phyloP scores from a whole-genome alignment of 2,113 vertebrate genomes.

The Sapajus apella region DNA sequence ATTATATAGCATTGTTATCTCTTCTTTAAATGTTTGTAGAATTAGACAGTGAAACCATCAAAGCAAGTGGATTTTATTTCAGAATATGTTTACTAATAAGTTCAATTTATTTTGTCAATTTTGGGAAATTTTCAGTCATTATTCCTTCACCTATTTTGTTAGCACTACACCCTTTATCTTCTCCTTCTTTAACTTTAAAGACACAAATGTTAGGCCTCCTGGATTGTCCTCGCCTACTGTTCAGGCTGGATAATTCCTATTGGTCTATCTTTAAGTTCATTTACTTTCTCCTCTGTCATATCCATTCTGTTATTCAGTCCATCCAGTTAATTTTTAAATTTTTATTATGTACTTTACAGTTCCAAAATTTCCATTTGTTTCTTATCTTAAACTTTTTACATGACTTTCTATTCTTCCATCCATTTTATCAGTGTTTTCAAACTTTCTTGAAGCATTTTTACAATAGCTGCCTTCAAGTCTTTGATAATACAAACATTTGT shows the following conservation, averaged over 20 bases:
- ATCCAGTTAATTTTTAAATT: not conserved
- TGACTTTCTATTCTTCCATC: not conserved
- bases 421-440: not conserved
- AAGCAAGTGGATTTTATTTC: not conserved
- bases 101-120: not conserved
- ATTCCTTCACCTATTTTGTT: not conserved
- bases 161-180: not conserved
- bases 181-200: not conserved
- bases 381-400: not conserved
- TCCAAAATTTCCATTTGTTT: not conserved
- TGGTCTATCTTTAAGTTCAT: not conserved
- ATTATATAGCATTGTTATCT: not conserved
- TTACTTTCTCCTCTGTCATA: not conserved
- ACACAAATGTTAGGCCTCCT: not conserved
- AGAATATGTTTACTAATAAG: not conserved
- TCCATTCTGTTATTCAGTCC: not conserved
- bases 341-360: not conserved
- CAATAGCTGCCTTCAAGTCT: not conserved
- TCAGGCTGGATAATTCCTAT: not conserved
- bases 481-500: not conserved
- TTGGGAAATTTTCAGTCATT: not conserved
- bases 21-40: not conserved
- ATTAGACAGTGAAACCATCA: not conserved
- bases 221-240: not conserved
- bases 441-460: not conserved